phyloP scores from a whole-genome alignment of 1,140 invertebrate species.

The Aradophagus sp. region DNA sequence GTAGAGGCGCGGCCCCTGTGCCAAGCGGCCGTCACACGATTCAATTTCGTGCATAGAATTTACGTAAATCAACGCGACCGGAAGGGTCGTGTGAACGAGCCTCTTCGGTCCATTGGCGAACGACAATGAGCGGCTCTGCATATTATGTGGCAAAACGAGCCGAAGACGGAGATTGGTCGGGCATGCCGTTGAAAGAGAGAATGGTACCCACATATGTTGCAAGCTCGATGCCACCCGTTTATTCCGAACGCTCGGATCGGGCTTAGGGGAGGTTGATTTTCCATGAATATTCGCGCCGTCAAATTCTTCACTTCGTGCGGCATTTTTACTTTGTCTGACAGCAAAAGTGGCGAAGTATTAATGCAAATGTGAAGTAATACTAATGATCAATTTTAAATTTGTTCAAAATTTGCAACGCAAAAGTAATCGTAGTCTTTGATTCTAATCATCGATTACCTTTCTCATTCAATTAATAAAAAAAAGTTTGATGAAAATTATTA shows the following conservation, averaged over 20 bases:
- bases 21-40: slow-evolving; percentile 36
- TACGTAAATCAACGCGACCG: slow-evolving; percentile 58
- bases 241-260: slow-evolving; percentile 21
- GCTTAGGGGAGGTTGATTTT: slow-evolving; percentile 47
- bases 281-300: slow-evolving; percentile 41
- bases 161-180: slow-evolving; percentile 50
- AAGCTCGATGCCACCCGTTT: slow-evolving; percentile 37
- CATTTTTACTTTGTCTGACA: too few species aligned
- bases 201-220: slow-evolving; percentile 48
- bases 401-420: too few species aligned
- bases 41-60: slow-evolving; percentile 57
- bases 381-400: too few species aligned
- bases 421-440: too few species aligned
- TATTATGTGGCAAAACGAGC: slow-evolving; percentile 54
- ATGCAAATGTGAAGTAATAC: too few species aligned
- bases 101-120: slow-evolving; percentile 56
- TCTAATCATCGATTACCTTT: too few species aligned
- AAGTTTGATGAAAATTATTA: too few species aligned
- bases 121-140: slow-evolving; percentile 55
- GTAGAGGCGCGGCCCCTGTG: slow-evolving; percentile 4
- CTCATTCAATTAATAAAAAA: too few species aligned
- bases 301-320: slow-evolving; percentile 10
- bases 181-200: slow-evolving; percentile 33
- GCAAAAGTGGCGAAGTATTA: too few species aligned
- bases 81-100: slow-evolving; percentile 59